phyloP scores from a whole-genome alignment of 2,113 vertebrate species.

The Thymallus thymallus region DNA sequence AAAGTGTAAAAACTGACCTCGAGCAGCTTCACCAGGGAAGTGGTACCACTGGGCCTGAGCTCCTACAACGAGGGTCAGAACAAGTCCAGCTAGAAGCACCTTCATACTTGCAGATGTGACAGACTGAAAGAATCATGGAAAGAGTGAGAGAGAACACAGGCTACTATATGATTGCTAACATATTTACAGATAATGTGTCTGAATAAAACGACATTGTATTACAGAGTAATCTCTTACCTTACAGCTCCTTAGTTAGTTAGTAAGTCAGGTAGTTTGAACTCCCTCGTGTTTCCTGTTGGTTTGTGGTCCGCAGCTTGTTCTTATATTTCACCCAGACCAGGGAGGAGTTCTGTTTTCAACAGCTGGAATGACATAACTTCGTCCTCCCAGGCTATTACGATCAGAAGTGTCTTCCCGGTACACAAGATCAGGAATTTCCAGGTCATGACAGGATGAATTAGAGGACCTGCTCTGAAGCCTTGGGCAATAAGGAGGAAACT shows the following conservation, averaged over 20 bases:
- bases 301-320: background rate
- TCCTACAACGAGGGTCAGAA: constrained; percentile 34
- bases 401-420: too few species aligned
- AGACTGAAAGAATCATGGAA: background rate
- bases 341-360: background rate
- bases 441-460: too few species aligned
- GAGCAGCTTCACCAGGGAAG: constrained; percentile 20
- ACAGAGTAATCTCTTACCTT: background rate
- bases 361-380: background rate
- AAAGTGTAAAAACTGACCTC: constrained; percentile 28
- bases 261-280: background rate
- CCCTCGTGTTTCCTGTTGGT: background rate
- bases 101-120: constrained; percentile 47
- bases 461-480: too few species aligned
- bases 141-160: background rate
- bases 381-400: too few species aligned
- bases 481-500: too few species aligned
- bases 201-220: background rate
- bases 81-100: constrained; percentile 44
- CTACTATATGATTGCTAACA: background rate
- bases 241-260: background rate
- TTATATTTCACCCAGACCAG: background rate
- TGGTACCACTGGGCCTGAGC: constrained; percentile 47
- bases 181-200: background rate
- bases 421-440: too few species aligned